These are phyloP conservation scores for Anarhynchus alexandrinus DNA, from an alignment of 2,113 vertebrate species.

Conservation along the genomic window DNA sequence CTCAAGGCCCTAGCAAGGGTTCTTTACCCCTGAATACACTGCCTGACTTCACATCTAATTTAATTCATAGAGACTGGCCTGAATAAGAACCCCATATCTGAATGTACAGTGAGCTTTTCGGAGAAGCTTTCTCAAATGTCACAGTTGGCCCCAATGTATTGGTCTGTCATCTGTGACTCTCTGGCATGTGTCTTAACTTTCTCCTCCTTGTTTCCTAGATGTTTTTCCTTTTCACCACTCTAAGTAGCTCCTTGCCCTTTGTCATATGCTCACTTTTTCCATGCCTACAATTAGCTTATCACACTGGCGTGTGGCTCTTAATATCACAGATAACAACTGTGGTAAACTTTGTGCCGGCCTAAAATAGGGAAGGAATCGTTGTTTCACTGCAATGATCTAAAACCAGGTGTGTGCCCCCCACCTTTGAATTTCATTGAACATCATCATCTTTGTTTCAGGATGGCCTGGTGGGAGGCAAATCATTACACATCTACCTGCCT, in stretches of 20 bases:
- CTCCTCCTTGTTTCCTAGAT: not conserved
- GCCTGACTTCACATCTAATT: not conserved
- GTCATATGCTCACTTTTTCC: not conserved
- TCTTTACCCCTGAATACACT: not conserved
- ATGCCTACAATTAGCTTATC: not conserved
- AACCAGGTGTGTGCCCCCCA: not conserved
- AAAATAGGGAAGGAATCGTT: not conserved
- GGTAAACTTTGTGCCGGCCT: not conserved
- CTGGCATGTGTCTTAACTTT: not conserved
- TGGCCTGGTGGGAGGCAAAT: conserved; percentile 88
- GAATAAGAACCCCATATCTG: not conserved
- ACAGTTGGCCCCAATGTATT: not conserved
- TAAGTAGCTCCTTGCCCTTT: not conserved
- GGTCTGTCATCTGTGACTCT: not conserved
- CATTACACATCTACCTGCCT: conserved; percentile 83
- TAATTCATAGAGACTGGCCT: not conserved
- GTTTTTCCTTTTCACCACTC: not conserved
- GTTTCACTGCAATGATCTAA: not conserved
- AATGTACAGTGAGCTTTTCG: not conserved
- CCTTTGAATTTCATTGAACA: not conserved
- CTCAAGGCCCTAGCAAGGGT: not conserved
- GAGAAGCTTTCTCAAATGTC: not conserved
- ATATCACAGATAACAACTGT: not conserved
- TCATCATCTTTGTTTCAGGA: conserved; percentile 65
- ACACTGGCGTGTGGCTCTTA: not conserved